phyloP scores from a whole-genome alignment of 2,113 vertebrate species.

The Pterocles burchelli region DNA sequence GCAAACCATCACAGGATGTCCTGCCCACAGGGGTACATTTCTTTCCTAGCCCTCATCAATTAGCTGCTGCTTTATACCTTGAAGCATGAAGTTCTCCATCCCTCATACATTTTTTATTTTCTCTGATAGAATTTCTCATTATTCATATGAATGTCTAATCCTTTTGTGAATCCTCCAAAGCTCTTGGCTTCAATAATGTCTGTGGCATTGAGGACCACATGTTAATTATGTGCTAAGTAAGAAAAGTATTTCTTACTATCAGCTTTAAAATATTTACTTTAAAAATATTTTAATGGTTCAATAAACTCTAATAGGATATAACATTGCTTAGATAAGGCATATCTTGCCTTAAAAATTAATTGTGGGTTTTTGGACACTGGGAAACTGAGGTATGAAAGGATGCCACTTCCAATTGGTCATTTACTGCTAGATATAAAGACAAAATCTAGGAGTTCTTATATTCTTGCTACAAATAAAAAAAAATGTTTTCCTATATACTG shows the following conservation, averaged over 20 bases:
- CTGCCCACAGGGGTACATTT: not conserved
- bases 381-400: constrained; percentile 14
- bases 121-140: constrained; percentile 68
- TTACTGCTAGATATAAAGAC: not conserved
- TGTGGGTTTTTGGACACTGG: not conserved
- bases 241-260: constrained; percentile 46
- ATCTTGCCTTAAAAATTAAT: not conserved
- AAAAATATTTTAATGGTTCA: constrained; percentile 14
- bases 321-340: not conserved
- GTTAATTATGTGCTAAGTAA: constrained; percentile 41
- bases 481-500: not conserved
- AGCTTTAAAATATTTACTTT: constrained; percentile 32
- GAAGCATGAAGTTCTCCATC: constrained; percentile 27
- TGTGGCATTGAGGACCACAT: constrained; percentile 30
- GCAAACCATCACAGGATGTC: not conserved
- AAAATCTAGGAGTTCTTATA: not conserved
- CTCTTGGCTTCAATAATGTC: constrained; percentile 56
- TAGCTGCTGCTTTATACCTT: constrained; percentile 31
- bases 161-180: constrained; percentile 57
- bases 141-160: constrained; percentile 61
- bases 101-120: constrained; percentile 66
- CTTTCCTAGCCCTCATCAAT: not conserved
- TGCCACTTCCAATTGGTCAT: not conserved
- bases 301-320: not conserved
- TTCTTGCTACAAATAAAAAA: not conserved